phyloP scores from a whole-genome alignment of 2,797 vertebrate species.

The Danio jaintianensis region DNA sequence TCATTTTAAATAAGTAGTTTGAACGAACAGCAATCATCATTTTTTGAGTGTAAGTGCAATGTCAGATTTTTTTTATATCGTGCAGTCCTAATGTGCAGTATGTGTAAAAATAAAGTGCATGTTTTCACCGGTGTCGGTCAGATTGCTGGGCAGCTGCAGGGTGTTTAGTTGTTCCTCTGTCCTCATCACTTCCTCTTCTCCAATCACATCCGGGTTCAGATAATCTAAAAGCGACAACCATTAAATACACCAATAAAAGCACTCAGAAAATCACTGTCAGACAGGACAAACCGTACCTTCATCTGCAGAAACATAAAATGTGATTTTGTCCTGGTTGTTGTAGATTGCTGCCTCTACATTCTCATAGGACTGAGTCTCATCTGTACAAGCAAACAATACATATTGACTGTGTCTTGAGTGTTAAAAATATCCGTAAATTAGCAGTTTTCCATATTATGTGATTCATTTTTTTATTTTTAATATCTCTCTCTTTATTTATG shows the following conservation, averaged over 20 bases:
- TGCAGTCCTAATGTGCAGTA: too few relatives aligned
- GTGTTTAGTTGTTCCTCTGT: not conserved
- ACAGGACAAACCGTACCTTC: conserved; percentile 39
- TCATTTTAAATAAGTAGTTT: too few relatives aligned
- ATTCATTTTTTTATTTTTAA: not conserved
- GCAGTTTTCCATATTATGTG: not conserved
- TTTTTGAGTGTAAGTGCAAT: too few relatives aligned
- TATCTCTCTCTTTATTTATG: too few relatives aligned
- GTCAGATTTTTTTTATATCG: too few relatives aligned
- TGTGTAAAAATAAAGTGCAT: not conserved
- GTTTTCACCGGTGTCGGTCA: conserved; percentile 33
- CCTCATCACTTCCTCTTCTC: not conserved
- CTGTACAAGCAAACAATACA: conserved; percentile 30
- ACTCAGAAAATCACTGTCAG: not conserved
- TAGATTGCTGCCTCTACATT: conserved; percentile 54
- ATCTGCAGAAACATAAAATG: conserved; percentile 39
- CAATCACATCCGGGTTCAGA: conserved; percentile 22
- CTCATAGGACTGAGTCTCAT: conserved; percentile 57
- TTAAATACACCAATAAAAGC: conserved; percentile 11
- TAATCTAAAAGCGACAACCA: conserved; percentile 41
- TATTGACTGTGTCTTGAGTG: not conserved
- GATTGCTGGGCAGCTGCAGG: conserved; percentile 11
- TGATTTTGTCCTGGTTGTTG: conserved; percentile 50
- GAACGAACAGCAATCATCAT: too few relatives aligned
- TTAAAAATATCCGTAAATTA: not conserved